A percentile compares a stretch with the other conserved stretches of the same genome.
Evolutionary conservation across 2,888 invertebrate species (phyloP).

Genomic region (Galerucella pusilla): DNA sequence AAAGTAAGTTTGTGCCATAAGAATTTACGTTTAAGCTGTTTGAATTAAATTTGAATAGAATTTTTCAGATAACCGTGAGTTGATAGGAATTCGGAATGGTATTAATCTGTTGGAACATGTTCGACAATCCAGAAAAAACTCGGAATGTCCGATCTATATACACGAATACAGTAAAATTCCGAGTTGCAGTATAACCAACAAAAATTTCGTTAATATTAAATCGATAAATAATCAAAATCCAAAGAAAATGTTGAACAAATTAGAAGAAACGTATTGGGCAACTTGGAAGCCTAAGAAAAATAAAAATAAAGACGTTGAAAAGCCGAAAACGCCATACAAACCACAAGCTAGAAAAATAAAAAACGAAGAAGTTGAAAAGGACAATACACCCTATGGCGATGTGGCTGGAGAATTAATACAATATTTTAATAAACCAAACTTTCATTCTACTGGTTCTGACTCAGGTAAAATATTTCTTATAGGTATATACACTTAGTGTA

Average conservation of each 20-base stretch:
- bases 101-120: background rate
- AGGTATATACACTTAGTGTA: too few relatives aligned
- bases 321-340: constrained; percentile 42
- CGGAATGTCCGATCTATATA: constrained; percentile 51
- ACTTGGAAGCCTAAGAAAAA: constrained; percentile 60
- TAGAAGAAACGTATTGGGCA: constrained; percentile 63
- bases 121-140: background rate
- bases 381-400: constrained; percentile 24
- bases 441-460: background rate
- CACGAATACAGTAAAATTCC: constrained; percentile 45
- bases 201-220: constrained; percentile 36
- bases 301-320: constrained; percentile 4
- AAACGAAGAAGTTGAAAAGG: constrained; percentile 1
- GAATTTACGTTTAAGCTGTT: background rate
- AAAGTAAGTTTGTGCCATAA: background rate
- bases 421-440: constrained; percentile 22
- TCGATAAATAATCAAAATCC: constrained; percentile 37
- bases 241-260: constrained; percentile 53
- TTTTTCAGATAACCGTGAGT: background rate
- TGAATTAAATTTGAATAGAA: background rate
- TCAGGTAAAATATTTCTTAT: background rate
- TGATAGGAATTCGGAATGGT: background rate
- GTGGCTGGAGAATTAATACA: constrained; percentile 23
- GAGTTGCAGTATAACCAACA: constrained; percentile 42
- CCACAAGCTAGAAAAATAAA: background rate